Evolutionary conservation across 2,888 invertebrate genomes (phyloP), one percentile per base, ranked within the genome.

Genomic region (Eupithecia centaureata): DNA sequence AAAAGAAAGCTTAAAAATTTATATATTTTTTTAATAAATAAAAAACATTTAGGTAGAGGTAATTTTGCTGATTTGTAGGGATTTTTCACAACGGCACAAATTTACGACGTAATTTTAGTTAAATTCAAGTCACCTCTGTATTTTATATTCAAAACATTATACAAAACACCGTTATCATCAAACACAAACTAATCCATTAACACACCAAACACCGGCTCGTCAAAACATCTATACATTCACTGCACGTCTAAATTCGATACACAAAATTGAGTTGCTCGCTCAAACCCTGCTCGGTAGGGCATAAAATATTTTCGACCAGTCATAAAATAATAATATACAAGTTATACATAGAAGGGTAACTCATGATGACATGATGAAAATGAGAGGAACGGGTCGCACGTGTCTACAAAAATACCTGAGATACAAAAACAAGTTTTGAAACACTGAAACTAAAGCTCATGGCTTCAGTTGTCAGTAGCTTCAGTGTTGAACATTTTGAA

Each of bases 201-300:
- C 28, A 57, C 57, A 32, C 18, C 57, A 57, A 57, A 73, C 66
- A 57, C 59, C 27, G 78, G 78, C 78, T 78, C 71, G 70, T 79
- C 77, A 69, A 71, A 73, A 80, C 81, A 78, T 80, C 71, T 68
- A 70, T 54, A 63, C 67, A 88, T 87, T 86, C 87, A 68, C 71
- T 74, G 78, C 87, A 86, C 83, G 84, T 79, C 77, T 73, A 68
- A 77, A 79, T 76, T 82, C 86, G 85, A 87, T 88, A 88, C 83
- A 85, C 86, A 86, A 86, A 88, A 88, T 87, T 87, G 88, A 87
- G 87, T 87, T 87, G 83, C 81, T 82, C 81, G 79, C 82, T 79
- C 82, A 81, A 84, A 84, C 81, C 80, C 61, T 61, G 65, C 72
- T 70, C 70, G 73, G 72, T 70, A 30, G 65, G 69, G 69, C 57